phyloP scores from a whole-genome alignment of 2,888 invertebrate species.

The Brachyopa scutellaris region DNA sequence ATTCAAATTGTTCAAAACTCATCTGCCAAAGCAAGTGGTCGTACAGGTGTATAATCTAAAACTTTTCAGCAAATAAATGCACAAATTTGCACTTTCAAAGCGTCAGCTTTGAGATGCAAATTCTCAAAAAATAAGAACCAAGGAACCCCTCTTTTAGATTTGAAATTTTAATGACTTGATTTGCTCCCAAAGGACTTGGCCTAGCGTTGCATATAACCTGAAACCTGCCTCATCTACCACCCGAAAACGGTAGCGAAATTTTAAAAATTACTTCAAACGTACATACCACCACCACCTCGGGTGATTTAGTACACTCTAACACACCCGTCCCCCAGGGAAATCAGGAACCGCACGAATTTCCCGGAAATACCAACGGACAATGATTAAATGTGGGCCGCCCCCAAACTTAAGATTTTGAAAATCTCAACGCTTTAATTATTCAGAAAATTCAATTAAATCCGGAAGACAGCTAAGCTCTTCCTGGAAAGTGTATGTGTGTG shows the following conservation, averaged over 20 bases:
- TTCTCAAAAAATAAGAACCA: neutral
- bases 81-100: no score
- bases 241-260: neutral
- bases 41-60: no score
- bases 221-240: neutral
- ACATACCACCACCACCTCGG: no score
- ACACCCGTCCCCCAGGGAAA: slow-evolving; percentile 25
- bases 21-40: no score
- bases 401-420: slow-evolving; percentile 13
- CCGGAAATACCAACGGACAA: slow-evolving; percentile 15
- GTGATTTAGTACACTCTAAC: no score
- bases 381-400: neutral
- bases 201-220: slow-evolving; percentile 8
- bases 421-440: slow-evolving; percentile 32
- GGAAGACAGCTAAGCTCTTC: slow-evolving; percentile 20
- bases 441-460: slow-evolving; percentile 56
- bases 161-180: neutral
- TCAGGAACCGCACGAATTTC: slow-evolving; percentile 18
- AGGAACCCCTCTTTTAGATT: neutral
- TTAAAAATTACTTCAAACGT: no score
- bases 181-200: neutral
- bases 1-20: no score
- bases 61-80: no score
- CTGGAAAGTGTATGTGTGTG: no score
- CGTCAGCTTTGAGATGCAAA: slow-evolving; percentile 13